Percentiles rank a stretch among this genome's conserved stretches.
These are phyloP conservation scores for Malurus leucopterus DNA, from an alignment of 2,797 vertebrate species.

Conservation along the genomic window DNA sequence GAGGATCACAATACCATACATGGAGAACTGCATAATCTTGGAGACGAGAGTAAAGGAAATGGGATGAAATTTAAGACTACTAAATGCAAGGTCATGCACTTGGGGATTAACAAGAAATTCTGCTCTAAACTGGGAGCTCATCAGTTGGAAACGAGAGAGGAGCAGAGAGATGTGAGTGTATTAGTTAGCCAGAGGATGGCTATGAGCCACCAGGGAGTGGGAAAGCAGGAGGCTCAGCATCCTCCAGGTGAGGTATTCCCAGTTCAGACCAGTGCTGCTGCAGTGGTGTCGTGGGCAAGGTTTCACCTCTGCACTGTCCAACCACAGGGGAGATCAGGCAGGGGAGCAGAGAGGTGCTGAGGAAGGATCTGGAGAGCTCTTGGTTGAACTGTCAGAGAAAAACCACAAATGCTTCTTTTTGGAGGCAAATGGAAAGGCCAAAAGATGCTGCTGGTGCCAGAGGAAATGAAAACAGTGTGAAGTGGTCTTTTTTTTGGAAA, in stretches of 20 bases:
- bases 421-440: neutral
- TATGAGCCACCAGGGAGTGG: neutral
- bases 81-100: conserved; percentile 68
- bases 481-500: neutral
- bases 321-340: neutral
- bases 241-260: neutral
- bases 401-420: neutral
- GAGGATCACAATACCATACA: conserved; percentile 62
- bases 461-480: neutral
- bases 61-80: conserved; percentile 66
- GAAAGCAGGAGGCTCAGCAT: neutral
- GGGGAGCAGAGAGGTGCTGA: neutral
- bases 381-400: neutral
- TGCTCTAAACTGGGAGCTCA: conserved; percentile 61
- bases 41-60: conserved; percentile 58
- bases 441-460: neutral
- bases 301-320: neutral
- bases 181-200: conserved; percentile 36
- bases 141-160: conserved; percentile 40
- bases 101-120: conserved; percentile 64
- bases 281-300: neutral
- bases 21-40: conserved; percentile 60
- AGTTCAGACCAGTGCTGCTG: neutral
- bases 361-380: neutral
- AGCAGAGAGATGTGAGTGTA: conserved; percentile 40